These are phyloP conservation scores for Phyllotreta cruciferae DNA, from an alignment of 2,888 invertebrate genomes.

Conservation along the genomic window DNA sequence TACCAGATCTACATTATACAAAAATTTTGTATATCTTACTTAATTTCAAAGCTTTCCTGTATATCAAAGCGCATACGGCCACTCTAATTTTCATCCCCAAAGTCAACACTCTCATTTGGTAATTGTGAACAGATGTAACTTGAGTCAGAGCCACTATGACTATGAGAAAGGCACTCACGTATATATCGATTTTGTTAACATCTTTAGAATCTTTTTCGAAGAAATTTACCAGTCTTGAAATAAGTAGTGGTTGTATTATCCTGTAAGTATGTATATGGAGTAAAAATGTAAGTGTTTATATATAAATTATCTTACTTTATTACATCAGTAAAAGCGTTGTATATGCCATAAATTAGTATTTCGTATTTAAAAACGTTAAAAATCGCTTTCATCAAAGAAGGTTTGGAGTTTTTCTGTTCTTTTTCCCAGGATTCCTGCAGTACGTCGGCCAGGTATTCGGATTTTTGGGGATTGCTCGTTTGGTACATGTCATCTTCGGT, in stretches of 20 bases:
- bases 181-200: constrained; percentile 66
- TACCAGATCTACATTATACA: background rate
- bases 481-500: constrained; percentile 61
- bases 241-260: constrained; percentile 45
- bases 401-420: constrained; percentile 42
- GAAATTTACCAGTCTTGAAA: constrained; percentile 64
- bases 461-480: constrained; percentile 26
- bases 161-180: constrained; percentile 77
- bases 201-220: constrained; percentile 63
- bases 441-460: constrained; percentile 53
- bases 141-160: constrained; percentile 54
- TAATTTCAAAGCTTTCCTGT: constrained; percentile 61
- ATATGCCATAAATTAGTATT: constrained; percentile 37
- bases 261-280: constrained; percentile 37
- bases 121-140: constrained; percentile 73
- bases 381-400: constrained; percentile 49
- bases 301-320: constrained; percentile 21
- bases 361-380: constrained; percentile 47
- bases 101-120: constrained; percentile 82
- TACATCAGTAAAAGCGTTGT: constrained; percentile 37
- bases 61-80: constrained; percentile 82
- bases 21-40: constrained; percentile 33
- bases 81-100: constrained; percentile 86
- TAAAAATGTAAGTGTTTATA: background rate
- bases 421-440: constrained; percentile 55